These are phyloP conservation scores for Lapara coniferarum DNA, from an alignment of 2,888 invertebrate genomes.

Conservation along the genomic window DNA sequence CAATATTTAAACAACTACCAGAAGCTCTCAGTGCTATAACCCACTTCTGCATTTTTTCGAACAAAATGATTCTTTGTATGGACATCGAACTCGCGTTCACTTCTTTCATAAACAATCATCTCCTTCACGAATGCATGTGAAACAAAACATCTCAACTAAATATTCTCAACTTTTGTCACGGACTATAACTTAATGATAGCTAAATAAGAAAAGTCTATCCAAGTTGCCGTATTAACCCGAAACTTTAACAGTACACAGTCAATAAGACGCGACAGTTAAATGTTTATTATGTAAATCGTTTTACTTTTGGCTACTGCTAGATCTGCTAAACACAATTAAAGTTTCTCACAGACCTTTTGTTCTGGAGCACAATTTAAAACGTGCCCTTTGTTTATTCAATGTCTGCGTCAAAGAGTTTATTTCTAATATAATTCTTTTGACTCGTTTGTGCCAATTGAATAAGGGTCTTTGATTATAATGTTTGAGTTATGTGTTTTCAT, in stretches of 20 bases:
- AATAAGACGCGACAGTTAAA: constrained; percentile 19
- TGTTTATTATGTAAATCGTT: constrained; percentile 25
- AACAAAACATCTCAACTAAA: background rate
- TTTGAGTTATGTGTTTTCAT: no score
- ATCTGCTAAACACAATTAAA: constrained; percentile 43
- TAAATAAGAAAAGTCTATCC: constrained; percentile 24
- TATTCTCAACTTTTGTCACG: constrained; percentile 31
- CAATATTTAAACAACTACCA: no score
- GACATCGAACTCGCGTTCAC: no score
- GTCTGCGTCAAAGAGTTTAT: constrained; percentile 38
- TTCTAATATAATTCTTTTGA: constrained; percentile 34
- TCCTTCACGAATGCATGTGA: no score
- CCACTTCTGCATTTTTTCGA: no score
- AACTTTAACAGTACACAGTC: constrained; percentile 21
- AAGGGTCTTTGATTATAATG: no score
- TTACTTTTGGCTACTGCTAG: constrained; percentile 11
- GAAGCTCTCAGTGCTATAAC: no score
- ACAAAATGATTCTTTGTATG: no score
- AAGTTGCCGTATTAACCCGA: constrained; percentile 21
- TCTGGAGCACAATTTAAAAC: constrained; percentile 39
- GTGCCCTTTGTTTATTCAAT: constrained; percentile 36
- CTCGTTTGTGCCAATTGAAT: constrained; percentile 40
- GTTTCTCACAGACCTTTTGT: constrained; percentile 42
- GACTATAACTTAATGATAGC: constrained; percentile 31
- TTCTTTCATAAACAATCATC: no score